phyloP scores from a whole-genome alignment of 1,140 invertebrate species.

The Drosophila simulans region DNA sequence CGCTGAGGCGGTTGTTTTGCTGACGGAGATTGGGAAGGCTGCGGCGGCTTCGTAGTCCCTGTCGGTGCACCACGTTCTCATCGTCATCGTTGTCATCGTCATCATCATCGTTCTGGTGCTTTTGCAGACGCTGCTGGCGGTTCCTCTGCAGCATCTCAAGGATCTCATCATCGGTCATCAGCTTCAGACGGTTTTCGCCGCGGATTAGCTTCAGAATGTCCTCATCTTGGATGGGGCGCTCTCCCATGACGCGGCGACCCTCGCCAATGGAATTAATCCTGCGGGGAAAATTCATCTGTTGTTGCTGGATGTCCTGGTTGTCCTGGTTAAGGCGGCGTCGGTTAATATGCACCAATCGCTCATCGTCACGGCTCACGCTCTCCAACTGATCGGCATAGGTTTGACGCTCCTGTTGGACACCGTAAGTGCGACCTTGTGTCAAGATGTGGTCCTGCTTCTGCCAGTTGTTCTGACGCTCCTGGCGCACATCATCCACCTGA shows the following conservation, averaged over 20 bases:
- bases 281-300: conserved; percentile 20
- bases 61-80: not conserved
- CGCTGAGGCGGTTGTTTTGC: conserved; percentile 36
- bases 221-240: conserved; percentile 36
- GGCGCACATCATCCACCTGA: conserved; percentile 19
- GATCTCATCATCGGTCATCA: conserved; percentile 55
- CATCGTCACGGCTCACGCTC: conserved; percentile 45
- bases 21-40: conserved; percentile 30
- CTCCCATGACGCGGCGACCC: conserved; percentile 48
- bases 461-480: conserved; percentile 16
- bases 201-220: conserved; percentile 59
- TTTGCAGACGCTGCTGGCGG: conserved; percentile 28
- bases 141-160: conserved; percentile 51
- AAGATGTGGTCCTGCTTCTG: conserved; percentile 3
- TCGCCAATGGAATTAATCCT: conserved; percentile 45
- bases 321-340: conserved; percentile 49
- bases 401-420: conserved; percentile 2
- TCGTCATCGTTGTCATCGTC: conserved; percentile 17
- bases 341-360: conserved; percentile 49
- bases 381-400: conserved; percentile 34
- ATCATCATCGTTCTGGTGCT: conserved; percentile 6
- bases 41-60: conserved; percentile 49
- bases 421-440: conserved; percentile 4
- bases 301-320: conserved; percentile 7
- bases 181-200: conserved; percentile 38